Base-by-base conservation (phyloP, 2,797 vertebrate species). In the Mormyrops attenuatus region DNA sequence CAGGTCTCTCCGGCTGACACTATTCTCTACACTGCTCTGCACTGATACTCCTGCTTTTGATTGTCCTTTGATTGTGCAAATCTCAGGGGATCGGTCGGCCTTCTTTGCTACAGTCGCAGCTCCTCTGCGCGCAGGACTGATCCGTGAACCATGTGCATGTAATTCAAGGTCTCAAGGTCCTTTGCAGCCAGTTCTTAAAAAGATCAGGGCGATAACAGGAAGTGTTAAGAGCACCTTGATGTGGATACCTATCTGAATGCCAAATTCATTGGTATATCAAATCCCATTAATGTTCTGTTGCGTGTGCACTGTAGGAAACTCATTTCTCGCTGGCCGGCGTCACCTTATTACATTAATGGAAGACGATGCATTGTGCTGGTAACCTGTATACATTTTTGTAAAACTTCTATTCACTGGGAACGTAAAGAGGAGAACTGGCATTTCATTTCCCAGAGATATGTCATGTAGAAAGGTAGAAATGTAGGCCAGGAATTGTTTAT, bases 401-500 rank as follows among this genome's bases (percentile, higher is more conserved):
- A 85, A 52, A 50, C 49, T 30, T 52, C 50, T 30, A 52, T 52
- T 84, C 20, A 49, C 80, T 49, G 38, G 8, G 13, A 84, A 22
- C 2, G 80, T 17, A 84, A 84, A 84, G 44, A 5, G 20, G 44
- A 47, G 80, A 44, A 17, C 15, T 26, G 49, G 11, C 82, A 85
- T 85, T 85, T 85, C 4, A 85, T 85, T 85, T 85, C 49, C 82
- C 82, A 85, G 3, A 85, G 50, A 52, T 85, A 30, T 50, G 47
- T 85, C 82, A 41, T 38, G 34, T 17, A 38, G 30, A 34, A 73
- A 84, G 38, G 82, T 30, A 85, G 26, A 85, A 52, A 85, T 85
- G 82, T 52, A 85, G 82, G 82, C 11, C 47, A 50, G 82, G 22
- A 49, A 52, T 85, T 85, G 82, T 85, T 84, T 85, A 85, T 47